Evolutionary conservation across 2,797 vertebrate species (phyloP).

Genomic region (Xenops minutus): DNA sequence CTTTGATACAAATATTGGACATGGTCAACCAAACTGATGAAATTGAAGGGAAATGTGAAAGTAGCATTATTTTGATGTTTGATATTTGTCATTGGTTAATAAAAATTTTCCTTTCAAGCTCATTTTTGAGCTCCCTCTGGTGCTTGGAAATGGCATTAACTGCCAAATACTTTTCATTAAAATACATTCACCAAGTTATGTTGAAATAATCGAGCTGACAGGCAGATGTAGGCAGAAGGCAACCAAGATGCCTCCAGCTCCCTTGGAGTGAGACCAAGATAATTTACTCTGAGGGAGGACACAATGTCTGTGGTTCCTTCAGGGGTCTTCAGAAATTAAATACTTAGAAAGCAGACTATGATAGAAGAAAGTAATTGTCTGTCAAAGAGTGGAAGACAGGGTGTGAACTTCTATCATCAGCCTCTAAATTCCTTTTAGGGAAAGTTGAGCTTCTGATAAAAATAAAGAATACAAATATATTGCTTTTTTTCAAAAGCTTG

Average conservation of each 20-base stretch:
- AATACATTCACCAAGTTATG: neutral
- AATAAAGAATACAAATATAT: neutral
- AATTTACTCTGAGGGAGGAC: neutral
- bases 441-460: neutral
- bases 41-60: neutral
- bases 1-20: neutral
- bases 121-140: conserved; percentile 52
- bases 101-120: neutral
- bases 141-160: neutral
- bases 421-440: neutral
- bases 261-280: neutral
- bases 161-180: neutral
- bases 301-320: neutral
- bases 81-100: neutral
- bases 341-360: neutral
- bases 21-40: neutral
- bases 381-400: neutral
- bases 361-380: neutral
- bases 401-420: neutral
- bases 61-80: neutral
- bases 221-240: neutral
- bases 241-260: neutral
- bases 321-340: neutral
- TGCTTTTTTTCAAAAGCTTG: neutral
- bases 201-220: neutral